Evolutionary conservation across 2,113 vertebrate species (phyloP), one percentile per base, ranked within the genome.

Genomic region (Pluvianellus socialis): DNA sequence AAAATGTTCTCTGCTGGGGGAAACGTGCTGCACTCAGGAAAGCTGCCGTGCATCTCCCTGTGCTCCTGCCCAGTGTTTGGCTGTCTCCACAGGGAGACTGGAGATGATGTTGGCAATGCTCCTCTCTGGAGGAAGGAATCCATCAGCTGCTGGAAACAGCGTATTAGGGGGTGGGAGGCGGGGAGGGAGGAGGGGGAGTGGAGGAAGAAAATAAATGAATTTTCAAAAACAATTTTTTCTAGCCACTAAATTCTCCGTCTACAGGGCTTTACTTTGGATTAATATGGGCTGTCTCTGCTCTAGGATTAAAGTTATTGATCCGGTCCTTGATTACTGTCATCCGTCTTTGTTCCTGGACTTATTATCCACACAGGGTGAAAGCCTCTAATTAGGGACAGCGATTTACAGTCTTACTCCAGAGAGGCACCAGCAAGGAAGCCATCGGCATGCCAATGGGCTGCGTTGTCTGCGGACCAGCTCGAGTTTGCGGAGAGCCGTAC

Each of bases 271-370:
- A 66, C 38, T 58, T 76, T 70, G 45, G 55, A 77, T 86, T 71
- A 77, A 79, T 80, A 44, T 5, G 18, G n/a, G 38, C 12, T 86
- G 59, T 24, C 40, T 61, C 26, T 56, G 53, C 63, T 61, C 32
- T 58, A 45, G 65, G 63, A 86, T 94, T 89, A 79, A 86, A 92
- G 65, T 55, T 91, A 96, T 94, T 76, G 91, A 97, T 91, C 62
- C 58, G 50, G 68, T 26, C 49, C 70, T 91, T 81, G 70, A 79
- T 92, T 89, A 75, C 53, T 73, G 22, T 68, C 52, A 94, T 76
- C 62, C 6, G 1, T 84, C 84, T 95, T 81, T 96, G 86, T 75
- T 94, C 58, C 32, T 65, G 53, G 68, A 56, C 50, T 84, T 49
- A 33, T 4, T 66, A 67, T 35, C 76, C 14, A 3, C 2, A 1